A percentile compares a stretch with the other conserved stretches of the same genome.
Conservation (phyloP, 2,888 invertebrate species). For the Drosophila trichaetosa region DNA sequence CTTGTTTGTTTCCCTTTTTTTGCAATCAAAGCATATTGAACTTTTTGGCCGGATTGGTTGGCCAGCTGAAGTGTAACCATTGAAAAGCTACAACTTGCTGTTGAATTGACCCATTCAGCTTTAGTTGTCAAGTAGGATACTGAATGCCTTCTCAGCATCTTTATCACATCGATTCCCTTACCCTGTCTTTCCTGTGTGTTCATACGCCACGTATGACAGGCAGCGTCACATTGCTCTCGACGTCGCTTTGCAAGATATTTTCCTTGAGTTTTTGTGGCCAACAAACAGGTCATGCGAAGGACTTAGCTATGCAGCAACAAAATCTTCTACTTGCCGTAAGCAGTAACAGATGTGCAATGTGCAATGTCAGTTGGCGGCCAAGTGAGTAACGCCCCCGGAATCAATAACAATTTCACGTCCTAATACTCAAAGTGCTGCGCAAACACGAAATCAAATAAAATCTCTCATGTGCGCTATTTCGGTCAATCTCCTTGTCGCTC, state of each 20-base stretch:
- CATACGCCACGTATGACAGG: constrained; percentile 55
- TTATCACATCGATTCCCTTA: constrained; percentile 23
- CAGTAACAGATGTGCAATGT: constrained; percentile 24
- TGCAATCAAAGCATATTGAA: constrained; percentile 2
- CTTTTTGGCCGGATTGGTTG: background rate
- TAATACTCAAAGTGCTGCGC: constrained; percentile 54
- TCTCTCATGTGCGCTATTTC: constrained; percentile 9
- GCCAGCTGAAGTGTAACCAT: constrained; percentile 12
- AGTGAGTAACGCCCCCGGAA: constrained; percentile 31
- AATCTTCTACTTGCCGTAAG: constrained; percentile 27
- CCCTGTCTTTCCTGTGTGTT: constrained; percentile 25
- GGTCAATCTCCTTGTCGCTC: constrained; percentile 12
- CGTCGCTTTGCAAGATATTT: constrained; percentile 51
- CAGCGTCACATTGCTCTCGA: constrained; percentile 37
- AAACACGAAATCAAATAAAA: constrained; percentile 69
- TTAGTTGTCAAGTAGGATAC: constrained; percentile 29
- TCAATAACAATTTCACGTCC: constrained; percentile 66
- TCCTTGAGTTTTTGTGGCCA: constrained; percentile 47
- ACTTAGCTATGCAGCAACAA: constrained; percentile 48
- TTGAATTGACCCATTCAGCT: constrained; percentile 39
- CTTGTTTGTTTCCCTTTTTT: background rate
- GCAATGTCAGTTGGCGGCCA: constrained; percentile 32
- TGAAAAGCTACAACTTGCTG: constrained; percentile 7
- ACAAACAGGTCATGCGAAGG: constrained; percentile 31
- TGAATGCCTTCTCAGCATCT: constrained; percentile 54